Evolutionary conservation across 2,113 vertebrate genomes (phyloP), one percentile per base, ranked within the genome.

Genomic region (Cynopterus brachyotis): DNA sequence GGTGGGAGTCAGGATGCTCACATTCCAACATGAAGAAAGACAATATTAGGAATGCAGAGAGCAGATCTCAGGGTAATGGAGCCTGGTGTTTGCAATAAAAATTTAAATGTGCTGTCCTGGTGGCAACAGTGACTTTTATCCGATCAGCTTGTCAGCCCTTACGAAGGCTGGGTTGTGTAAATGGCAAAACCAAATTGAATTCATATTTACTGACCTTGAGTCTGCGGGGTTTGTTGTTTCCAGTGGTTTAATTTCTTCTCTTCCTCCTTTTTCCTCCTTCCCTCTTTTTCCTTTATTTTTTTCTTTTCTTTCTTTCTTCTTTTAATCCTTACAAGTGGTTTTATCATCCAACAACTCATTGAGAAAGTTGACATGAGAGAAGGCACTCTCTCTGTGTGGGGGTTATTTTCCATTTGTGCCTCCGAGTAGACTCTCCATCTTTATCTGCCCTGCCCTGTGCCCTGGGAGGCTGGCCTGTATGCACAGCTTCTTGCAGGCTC

Each of bases 1-100:
- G 0, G 40, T 64, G 79, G 79, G 57, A 97, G 98, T 85, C 82
- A 26, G 86, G 64, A 66, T 47, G 76, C 89, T 87, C 96, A 91
- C 60, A 84, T 96, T 92, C 97, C 94, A 64, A 40, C 73, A 88
- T 37, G 62, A 66, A 92, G 94, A 97, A 96, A 97, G 96, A 81
- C 79, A 83, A 8, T 95, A 96, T 98, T 98, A 98, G 91, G 70
- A 98, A 98, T 98, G 94, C 95, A 98, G 95, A 12, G 20, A 98
- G 96, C 98, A 98, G 97, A 98, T 98, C 96, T 96, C 96, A 95
- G 98, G 97, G 96, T 98, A 98, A 98, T 98, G 97, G 98, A 98
- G 98, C 98, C 97, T 98, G 95, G 97, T 98, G 97, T 98, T 98
- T 95, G 97, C 97, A 98, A 98, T 98, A 98, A 98, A 98, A 98